These are phyloP conservation scores for Zootermopsis nevadensis DNA, from an alignment of 2,888 invertebrate species.

Conservation along the genomic window DNA sequence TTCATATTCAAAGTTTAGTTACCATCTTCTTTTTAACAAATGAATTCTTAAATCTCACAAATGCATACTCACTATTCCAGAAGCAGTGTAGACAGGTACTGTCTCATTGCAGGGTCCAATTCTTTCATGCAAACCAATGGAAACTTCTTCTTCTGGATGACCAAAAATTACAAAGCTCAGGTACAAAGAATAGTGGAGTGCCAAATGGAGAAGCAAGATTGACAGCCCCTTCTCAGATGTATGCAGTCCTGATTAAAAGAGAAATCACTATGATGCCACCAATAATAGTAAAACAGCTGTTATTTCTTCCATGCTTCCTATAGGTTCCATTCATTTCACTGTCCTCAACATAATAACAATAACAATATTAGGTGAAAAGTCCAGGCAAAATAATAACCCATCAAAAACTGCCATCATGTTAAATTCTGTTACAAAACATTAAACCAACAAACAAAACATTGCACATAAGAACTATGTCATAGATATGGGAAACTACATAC, in stretches of 20 bases:
- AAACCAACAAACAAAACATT: too few species aligned
- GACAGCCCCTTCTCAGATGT: neutral
- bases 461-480: too few species aligned
- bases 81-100: slow-evolving; percentile 71
- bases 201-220: slow-evolving; percentile 61
- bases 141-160: slow-evolving; percentile 74
- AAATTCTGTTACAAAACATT: too few species aligned
- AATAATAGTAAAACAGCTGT: neutral
- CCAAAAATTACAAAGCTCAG: slow-evolving; percentile 72
- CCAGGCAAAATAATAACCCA: too few species aligned
- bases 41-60: neutral
- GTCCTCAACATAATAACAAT: too few species aligned
- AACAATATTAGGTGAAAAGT: too few species aligned
- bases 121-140: slow-evolving; percentile 79
- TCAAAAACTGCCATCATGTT: too few species aligned
- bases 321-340: too few species aligned
- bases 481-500: neutral
- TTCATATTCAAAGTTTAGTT: too few species aligned
- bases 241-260: neutral
- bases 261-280: neutral
- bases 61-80: slow-evolving; percentile 70
- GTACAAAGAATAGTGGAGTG: slow-evolving; percentile 74
- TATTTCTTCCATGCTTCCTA: too few species aligned
- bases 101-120: slow-evolving; percentile 77
- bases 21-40: too few species aligned